Evolutionary conservation across 2,113 vertebrate genomes (phyloP), one percentile per base, ranked within the genome.

Genomic region (Limnothrissa miodon): DNA sequence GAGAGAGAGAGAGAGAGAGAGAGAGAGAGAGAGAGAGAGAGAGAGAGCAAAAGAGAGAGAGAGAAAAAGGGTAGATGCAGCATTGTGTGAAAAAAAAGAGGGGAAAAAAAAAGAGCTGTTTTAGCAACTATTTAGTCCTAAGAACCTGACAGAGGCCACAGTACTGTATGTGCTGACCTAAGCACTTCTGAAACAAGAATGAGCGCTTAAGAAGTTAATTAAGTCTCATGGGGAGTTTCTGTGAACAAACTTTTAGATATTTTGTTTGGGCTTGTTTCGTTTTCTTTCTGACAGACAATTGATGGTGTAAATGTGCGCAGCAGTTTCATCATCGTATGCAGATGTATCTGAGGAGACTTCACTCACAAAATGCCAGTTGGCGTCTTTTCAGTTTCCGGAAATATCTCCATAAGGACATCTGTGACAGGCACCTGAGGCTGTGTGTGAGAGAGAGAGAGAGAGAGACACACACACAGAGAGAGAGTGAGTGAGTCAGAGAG

Each of bases 351-450:
- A 23, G 51, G 5, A 56, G 51, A 21, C 21, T 59, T 36, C 36
- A 92, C 92, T 92, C 86, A 94, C 94, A 81, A 87, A 56, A 94
- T 93, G 45, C 92, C 90, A 70, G 90, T 92, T 0, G 87, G 90
- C 9, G 89, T 88, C 19, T 79, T 39, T 2, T 78, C 70, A 23
- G 70, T 83, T 9, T 90, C 86, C 42, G 89, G 89, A 66, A 92
- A 87, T 19, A 92, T 48, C 51, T 94, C 89, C 44, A 84, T 89
- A 15, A 92, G 85, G 36, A 84, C 78, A 82, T 91, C 87, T 23
- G 51, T 84, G 11, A 80, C 79, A 6, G 86, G 85, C 62, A 91
- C 87, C 87, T 86, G 78, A 45, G 48, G 17, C 83, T 44, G 39
- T 45, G 6, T 4, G 6, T 42, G 42, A 42, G 6, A 42, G 2